Percentiles rank a stretch among this genome's conserved stretches.
Conservation (phyloP, 2,888 invertebrate genomes). For the Terebella lapidaria region DNA sequence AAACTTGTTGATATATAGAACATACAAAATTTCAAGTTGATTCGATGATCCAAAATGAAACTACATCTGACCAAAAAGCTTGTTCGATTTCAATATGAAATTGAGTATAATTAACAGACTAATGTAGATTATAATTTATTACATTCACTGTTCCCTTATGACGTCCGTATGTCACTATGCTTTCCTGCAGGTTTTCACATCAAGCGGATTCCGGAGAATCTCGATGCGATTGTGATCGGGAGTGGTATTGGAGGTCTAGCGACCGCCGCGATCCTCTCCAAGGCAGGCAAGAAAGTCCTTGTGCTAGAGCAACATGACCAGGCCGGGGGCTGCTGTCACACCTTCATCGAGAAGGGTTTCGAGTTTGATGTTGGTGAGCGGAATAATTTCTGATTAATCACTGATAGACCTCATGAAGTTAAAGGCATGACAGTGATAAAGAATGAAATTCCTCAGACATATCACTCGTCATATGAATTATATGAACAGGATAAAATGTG, state of each 20-base stretch:
- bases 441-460: not conserved
- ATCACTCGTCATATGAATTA: no score
- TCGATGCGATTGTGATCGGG: slow-evolving; percentile 52
- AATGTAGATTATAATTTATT: no score
- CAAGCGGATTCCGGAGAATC: slow-evolving; percentile 37
- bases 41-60: no score
- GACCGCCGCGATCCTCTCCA: slow-evolving; percentile 45
- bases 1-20: no score
- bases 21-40: no score
- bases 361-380: slow-evolving; percentile 55
- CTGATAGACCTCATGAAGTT: not conserved
- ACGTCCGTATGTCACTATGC: no score
- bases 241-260: slow-evolving; percentile 53
- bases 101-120: no score
- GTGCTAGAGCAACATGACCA: slow-evolving; percentile 54
- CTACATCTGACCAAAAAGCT: no score
- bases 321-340: slow-evolving; percentile 53
- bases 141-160: no score
- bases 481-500: no score
- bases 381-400: not conserved
- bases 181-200: slow-evolving; percentile 38
- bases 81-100: no score
- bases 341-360: slow-evolving; percentile 53
- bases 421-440: not conserved
- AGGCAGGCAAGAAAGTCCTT: slow-evolving; percentile 50